These are phyloP conservation scores for Thera obeliscata DNA, from an alignment of 2,888 invertebrate genomes.

Conservation along the genomic window DNA sequence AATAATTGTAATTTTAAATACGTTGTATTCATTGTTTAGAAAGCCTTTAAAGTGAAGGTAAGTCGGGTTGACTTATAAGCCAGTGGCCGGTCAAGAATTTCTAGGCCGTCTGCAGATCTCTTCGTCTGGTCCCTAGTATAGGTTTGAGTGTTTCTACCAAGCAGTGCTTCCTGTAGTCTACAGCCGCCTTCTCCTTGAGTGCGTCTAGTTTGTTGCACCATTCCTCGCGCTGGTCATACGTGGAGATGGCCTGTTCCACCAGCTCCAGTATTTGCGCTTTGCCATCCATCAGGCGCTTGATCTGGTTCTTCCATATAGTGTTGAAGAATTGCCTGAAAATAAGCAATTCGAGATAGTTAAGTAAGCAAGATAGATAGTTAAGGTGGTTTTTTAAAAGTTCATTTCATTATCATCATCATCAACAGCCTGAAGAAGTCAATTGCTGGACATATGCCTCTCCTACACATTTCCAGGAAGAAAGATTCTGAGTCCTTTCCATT, in stretches of 20 bases:
- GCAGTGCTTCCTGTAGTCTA: constrained; percentile 78
- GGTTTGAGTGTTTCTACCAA: constrained; percentile 52
- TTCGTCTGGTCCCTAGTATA: not conserved
- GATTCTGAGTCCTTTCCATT: no score
- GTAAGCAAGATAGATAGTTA: no score
- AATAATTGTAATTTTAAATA: no score
- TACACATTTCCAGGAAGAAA: no score
- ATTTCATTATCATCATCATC: no score
- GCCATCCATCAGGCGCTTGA: constrained; percentile 89
- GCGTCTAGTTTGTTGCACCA: constrained; percentile 91
- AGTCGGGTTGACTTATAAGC: not conserved
- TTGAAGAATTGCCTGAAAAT: constrained; percentile 90
- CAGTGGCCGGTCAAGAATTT: not conserved
- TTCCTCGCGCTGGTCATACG: constrained; percentile 95
- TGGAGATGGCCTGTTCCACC: constrained; percentile 94
- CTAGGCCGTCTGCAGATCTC: not conserved
- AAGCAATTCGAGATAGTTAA: not conserved
- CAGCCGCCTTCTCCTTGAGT: constrained; percentile 88
- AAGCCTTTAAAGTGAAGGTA: not conserved
- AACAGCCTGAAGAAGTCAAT: no score
- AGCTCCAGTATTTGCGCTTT: constrained; percentile 93
- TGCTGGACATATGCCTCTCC: no score
- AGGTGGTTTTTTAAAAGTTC: no score
- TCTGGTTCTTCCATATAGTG: constrained; percentile 90
- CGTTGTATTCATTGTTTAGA: no score